Evolutionary conservation across 2,888 invertebrate species (phyloP).

Genomic region (Bombylius major): DNA sequence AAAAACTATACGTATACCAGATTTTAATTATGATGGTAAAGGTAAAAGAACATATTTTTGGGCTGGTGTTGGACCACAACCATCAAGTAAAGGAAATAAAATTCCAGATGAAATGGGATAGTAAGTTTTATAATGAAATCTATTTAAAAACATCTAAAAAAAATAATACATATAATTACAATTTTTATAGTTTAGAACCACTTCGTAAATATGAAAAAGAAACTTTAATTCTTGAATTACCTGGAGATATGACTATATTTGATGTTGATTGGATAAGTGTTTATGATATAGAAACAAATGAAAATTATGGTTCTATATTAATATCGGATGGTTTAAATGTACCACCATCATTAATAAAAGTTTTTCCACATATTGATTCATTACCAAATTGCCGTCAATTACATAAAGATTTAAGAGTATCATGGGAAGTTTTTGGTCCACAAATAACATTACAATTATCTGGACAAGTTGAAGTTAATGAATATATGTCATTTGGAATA

Average conservation of each 20-base stretch:
- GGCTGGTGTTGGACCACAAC: conserved; percentile 80
- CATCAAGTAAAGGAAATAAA: conserved; percentile 64
- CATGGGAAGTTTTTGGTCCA: conserved; percentile 85
- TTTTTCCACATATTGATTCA: conserved; percentile 46
- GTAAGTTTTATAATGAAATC: conserved; percentile 46
- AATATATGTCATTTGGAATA: conserved; percentile 82
- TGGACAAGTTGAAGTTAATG: conserved; percentile 55
- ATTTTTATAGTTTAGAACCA: conserved; percentile 57
- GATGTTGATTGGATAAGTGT: conserved; percentile 75
- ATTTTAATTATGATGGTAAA: conserved; percentile 64
- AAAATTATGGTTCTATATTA: conserved; percentile 59
- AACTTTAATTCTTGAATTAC: conserved; percentile 60
- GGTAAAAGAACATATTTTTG: conserved; percentile 73
- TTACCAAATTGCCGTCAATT: conserved; percentile 76
- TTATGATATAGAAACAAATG: conserved; percentile 55
- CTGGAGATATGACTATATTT: conserved; percentile 70
- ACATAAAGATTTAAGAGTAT: conserved; percentile 69
- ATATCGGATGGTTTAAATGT: conserved; percentile 73
- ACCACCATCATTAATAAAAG: conserved; percentile 67
- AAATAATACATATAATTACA: background rate
- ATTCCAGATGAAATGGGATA: conserved; percentile 87
- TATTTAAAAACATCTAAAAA: too few relatives aligned
- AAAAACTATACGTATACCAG: conserved; percentile 61
- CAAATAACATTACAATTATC: conserved; percentile 74
- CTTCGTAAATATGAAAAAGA: conserved; percentile 58